Conservation (phyloP, 1,140 invertebrate genomes). For the Solen grandis region DNA sequence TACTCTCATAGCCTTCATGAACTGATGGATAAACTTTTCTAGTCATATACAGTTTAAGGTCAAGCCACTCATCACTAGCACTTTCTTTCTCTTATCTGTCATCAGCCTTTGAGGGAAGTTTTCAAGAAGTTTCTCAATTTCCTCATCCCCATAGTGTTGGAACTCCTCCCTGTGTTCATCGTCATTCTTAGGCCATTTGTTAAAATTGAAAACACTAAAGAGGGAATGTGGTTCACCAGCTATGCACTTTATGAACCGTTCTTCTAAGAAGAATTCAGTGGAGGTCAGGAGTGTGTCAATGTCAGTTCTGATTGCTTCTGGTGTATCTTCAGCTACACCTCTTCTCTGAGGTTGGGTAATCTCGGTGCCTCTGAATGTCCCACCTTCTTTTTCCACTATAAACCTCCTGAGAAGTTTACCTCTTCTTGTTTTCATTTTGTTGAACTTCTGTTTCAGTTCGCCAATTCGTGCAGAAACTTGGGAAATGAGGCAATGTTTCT, state of each 20-base stretch:
- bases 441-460: background rate
- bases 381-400: background rate
- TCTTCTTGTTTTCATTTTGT: slow-evolving; percentile 14
- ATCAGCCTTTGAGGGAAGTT: background rate
- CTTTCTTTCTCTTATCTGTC: background rate
- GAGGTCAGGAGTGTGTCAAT: background rate
- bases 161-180: background rate
- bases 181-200: slow-evolving; percentile 1
- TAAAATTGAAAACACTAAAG: slow-evolving; percentile 30
- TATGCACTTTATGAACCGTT: slow-evolving; percentile 10
- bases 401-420: slow-evolving; percentile 9
- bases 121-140: slow-evolving; percentile 2
- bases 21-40: background rate
- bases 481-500: background rate
- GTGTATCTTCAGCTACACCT: background rate
- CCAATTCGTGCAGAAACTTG: background rate
- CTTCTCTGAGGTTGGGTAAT: background rate
- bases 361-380: background rate
- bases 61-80: slow-evolving; percentile 1
- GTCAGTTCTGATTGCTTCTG: background rate
- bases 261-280: slow-evolving; percentile 26
- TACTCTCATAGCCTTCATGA: slow-evolving; percentile 1
- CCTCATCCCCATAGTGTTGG: slow-evolving; percentile 20
- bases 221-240: slow-evolving; percentile 20
- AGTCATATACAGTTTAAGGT: background rate